Evolutionary conservation across 2,888 invertebrate genomes (phyloP).

Genomic region (Glomeris marginata): DNA sequence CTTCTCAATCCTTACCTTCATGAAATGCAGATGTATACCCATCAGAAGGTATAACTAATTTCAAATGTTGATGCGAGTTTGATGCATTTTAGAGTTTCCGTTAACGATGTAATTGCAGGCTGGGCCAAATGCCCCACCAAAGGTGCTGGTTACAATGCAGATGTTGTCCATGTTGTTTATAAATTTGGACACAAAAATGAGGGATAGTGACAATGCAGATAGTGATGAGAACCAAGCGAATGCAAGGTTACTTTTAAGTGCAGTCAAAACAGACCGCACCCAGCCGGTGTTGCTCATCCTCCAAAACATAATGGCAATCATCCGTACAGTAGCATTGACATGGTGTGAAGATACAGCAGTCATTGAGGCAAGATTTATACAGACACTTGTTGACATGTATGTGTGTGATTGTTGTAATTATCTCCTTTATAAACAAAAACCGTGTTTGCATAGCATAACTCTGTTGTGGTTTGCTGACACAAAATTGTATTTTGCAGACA

Average conservation of each 20-base stretch:
- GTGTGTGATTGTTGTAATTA: background rate
- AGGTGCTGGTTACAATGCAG: slow-evolving; percentile 44
- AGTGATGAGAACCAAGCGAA: slow-evolving; percentile 20
- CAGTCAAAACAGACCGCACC: slow-evolving; percentile 17
- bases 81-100: too few relatives aligned
- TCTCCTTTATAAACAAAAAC: too few relatives aligned
- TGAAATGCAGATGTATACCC: slow-evolving; percentile 41
- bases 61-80: slow-evolving; percentile 2
- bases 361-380: slow-evolving; percentile 40
- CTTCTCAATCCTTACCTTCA: slow-evolving; percentile 50
- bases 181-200: slow-evolving; percentile 37
- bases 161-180: slow-evolving; percentile 51
- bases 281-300: slow-evolving; percentile 44
- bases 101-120: too few relatives aligned
- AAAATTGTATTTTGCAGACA: slow-evolving; percentile 36
- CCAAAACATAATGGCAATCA: slow-evolving; percentile 46
- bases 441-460: background rate
- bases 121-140: background rate
- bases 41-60: slow-evolving; percentile 32
- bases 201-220: slow-evolving; percentile 20
- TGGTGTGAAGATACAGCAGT: slow-evolving; percentile 48
- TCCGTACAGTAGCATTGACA: slow-evolving; percentile 41
- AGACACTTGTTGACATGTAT: slow-evolving; percentile 2
- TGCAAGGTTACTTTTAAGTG: background rate
- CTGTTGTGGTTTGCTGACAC: too few relatives aligned